A percentile compares a stretch with the other conserved stretches of the same genome.
phyloP scores from a whole-genome alignment of 2,888 invertebrate species.

The Enchytraeus crypticus region DNA sequence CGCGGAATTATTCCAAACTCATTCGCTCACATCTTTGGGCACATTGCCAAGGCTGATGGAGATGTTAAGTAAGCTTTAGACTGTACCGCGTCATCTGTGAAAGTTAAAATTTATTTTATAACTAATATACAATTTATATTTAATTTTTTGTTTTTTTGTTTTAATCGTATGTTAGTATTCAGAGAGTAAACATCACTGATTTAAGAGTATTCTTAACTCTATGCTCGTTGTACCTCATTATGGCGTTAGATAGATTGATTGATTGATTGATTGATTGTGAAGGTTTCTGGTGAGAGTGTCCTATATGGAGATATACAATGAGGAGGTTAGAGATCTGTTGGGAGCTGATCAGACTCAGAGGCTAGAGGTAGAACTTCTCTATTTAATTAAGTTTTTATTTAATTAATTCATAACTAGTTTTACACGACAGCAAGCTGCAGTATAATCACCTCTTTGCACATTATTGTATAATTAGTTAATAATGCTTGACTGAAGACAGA shows the following conservation, averaged over 20 bases:
- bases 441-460: too few species aligned
- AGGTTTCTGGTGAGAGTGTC: constrained; percentile 93
- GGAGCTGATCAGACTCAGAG: constrained; percentile 75
- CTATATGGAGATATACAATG: constrained; percentile 97
- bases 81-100: constrained; percentile 2
- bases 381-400: background rate
- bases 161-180: background rate
- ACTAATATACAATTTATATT: background rate
- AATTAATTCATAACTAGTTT: background rate
- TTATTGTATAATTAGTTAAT: too few species aligned
- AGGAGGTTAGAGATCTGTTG: constrained; percentile 88
- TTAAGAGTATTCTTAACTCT: too few species aligned
- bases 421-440: too few species aligned
- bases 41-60: constrained; percentile 85
- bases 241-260: too few species aligned
- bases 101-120: background rate
- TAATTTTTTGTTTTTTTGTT: background rate
- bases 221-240: too few species aligned
- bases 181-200: too few species aligned
- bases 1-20: constrained; percentile 96
- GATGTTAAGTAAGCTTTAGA: constrained; percentile 69
- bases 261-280: too few species aligned
- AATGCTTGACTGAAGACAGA: too few species aligned
- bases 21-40: constrained; percentile 96
- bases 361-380: constrained; percentile 56